These are phyloP conservation scores for Oryzias javanicus DNA, from an alignment of 2,113 vertebrate genomes.

Conservation along the genomic window DNA sequence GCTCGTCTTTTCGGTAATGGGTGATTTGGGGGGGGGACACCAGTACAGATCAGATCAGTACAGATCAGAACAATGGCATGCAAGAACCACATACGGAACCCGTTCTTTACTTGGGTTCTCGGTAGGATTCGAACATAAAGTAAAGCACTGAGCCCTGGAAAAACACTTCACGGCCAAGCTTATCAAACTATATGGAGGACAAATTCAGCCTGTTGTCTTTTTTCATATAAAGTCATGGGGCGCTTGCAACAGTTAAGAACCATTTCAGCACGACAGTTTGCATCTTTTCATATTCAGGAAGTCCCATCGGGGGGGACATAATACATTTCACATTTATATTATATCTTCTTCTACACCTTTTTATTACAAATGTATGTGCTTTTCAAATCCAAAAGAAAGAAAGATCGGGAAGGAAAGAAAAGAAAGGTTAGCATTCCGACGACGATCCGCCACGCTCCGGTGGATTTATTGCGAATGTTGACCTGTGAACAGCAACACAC, in stretches of 20 bases:
- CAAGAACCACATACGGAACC: slow-evolving; percentile 74
- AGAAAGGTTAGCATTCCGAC: slow-evolving; percentile 27
- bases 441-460: slow-evolving; percentile 34
- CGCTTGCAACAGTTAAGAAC: slow-evolving; percentile 44
- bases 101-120: slow-evolving; percentile 44
- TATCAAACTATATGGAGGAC: slow-evolving; percentile 39
- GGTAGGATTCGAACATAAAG: slow-evolving; percentile 60
- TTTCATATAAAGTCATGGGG: slow-evolving; percentile 14
- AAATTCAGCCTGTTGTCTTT: slow-evolving; percentile 8
- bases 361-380: slow-evolving; percentile 74
- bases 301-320: slow-evolving; percentile 40
- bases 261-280: slow-evolving; percentile 64
- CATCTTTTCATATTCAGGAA: slow-evolving; percentile 63
- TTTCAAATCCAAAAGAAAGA: slow-evolving; percentile 43
- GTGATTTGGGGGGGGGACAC: slow-evolving; percentile 60
- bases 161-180: slow-evolving; percentile 52
- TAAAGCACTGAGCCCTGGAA: slow-evolving; percentile 62
- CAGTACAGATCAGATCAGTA: slow-evolving; percentile 67
- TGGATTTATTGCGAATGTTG: slow-evolving; percentile 66
- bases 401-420: slow-evolving; percentile 4
- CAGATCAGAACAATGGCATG: slow-evolving; percentile 75
- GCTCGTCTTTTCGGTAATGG: slow-evolving; percentile 49
- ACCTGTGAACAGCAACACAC: slow-evolving; percentile 60
- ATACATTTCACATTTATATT: slow-evolving; percentile 64
- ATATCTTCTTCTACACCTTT: slow-evolving; percentile 63